Evolutionary conservation across 2,888 invertebrate genomes (phyloP).

Genomic region (Antheraea assamensis): DNA sequence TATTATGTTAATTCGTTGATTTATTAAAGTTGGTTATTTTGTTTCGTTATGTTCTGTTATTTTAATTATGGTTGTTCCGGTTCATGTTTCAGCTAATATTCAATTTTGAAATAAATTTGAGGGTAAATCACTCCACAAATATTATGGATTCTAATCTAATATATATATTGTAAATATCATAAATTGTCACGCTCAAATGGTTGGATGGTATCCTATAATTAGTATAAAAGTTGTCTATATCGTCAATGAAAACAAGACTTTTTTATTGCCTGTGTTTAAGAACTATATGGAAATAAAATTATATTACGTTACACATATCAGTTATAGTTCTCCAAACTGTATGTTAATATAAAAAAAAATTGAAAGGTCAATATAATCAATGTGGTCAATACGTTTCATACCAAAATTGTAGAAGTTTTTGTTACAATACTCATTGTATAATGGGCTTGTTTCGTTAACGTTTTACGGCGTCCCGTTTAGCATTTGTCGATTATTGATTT

Average conservation of each 20-base stretch:
- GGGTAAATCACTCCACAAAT: not conserved
- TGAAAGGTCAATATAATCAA: too few species aligned
- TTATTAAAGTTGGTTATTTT: slow-evolving; percentile 24
- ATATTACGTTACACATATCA: not conserved
- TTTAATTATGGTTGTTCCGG: not conserved
- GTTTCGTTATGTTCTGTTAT: not conserved
- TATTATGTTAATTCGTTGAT: slow-evolving; percentile 40
- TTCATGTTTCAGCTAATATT: not conserved
- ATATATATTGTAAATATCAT: too few species aligned
- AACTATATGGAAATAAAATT: not conserved
- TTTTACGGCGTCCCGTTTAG: too few species aligned
- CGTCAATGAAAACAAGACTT: too few species aligned
- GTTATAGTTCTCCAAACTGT: not conserved
- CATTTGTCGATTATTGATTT: too few species aligned
- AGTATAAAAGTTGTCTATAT: too few species aligned
- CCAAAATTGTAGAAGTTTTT: too few species aligned
- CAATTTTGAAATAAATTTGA: not conserved
- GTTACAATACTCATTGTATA: too few species aligned
- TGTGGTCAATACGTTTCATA: too few species aligned
- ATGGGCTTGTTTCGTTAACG: too few species aligned
- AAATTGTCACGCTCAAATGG: too few species aligned
- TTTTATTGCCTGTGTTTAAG: not conserved
- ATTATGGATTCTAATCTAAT: not conserved
- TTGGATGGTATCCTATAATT: too few species aligned
- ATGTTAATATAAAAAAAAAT: not conserved